Evolutionary conservation across 2,888 invertebrate genomes (phyloP).

Genomic region (Drosophila mimica): DNA sequence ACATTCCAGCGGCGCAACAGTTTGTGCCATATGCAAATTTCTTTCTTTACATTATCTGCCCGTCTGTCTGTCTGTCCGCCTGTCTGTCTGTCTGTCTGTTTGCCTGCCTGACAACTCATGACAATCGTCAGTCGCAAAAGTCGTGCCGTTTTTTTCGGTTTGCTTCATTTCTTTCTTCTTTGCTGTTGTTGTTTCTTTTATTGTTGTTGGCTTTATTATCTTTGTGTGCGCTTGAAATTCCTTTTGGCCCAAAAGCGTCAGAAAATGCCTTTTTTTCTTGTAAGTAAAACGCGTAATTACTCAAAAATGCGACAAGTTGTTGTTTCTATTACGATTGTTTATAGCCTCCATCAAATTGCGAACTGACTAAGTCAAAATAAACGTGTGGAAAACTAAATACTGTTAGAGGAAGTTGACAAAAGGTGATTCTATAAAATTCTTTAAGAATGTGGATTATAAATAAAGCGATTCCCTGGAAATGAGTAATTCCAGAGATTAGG

Average conservation of each 20-base stretch:
- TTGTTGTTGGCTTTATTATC: constrained; percentile 35
- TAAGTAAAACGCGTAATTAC: constrained; percentile 75
- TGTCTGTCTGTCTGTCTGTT: constrained; percentile 25
- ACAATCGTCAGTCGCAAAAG: constrained; percentile 68
- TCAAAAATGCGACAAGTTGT: constrained; percentile 71
- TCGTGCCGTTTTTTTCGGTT: constrained; percentile 57
- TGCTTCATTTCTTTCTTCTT: constrained; percentile 26
- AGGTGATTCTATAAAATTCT: background rate
- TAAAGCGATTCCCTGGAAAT: background rate
- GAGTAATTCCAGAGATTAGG: background rate
- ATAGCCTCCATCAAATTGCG: constrained; percentile 22
- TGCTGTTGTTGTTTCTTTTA: constrained; percentile 48
- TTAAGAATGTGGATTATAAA: background rate
- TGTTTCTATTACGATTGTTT: constrained; percentile 35
- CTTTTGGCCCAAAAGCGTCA: constrained; percentile 54
- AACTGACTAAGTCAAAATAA: background rate
- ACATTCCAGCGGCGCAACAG: constrained; percentile 77
- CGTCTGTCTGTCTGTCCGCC: constrained; percentile 30
- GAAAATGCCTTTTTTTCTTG: constrained; percentile 45
- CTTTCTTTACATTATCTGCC: constrained; percentile 73
- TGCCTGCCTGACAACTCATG: constrained; percentile 66
- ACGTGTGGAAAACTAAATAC: background rate
- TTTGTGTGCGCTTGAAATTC: constrained; percentile 68
- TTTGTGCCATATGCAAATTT: constrained; percentile 78
- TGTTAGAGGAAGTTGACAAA: background rate